Evolutionary conservation across 2,113 vertebrate species (phyloP).

Genomic region (Siniperca knerii): DNA sequence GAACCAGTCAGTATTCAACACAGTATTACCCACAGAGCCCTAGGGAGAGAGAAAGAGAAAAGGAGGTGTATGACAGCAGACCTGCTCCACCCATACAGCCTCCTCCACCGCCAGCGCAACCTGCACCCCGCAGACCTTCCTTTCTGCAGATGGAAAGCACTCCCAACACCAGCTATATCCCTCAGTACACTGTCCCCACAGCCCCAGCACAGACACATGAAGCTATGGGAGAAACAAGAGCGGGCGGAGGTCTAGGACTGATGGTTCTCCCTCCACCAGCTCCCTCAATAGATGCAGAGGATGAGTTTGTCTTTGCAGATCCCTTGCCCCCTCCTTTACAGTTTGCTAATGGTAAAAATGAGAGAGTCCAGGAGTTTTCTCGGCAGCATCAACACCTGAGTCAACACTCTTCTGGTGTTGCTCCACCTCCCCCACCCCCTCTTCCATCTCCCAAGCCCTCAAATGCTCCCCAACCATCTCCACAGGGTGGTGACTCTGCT

Average conservation of each 20-base stretch:
- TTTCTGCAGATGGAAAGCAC: constrained; percentile 82
- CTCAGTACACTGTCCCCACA: constrained; percentile 79
- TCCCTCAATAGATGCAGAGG: constrained; percentile 91
- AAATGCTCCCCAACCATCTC: constrained; percentile 68
- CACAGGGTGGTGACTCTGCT: constrained; percentile 89
- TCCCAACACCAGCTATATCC: constrained; percentile 72
- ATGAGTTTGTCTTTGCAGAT: constrained; percentile 93
- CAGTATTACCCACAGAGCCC: constrained; percentile 74
- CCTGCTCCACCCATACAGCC: constrained; percentile 67
- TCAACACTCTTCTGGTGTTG: constrained; percentile 62
- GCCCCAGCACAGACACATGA: constrained; percentile 64
- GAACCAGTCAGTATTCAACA: constrained; percentile 75
- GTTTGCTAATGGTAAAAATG: constrained; percentile 91
- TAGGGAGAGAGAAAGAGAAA: constrained; percentile 70
- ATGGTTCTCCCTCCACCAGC: constrained; percentile 92
- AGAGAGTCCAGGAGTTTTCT: constrained; percentile 67
- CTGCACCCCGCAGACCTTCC: constrained; percentile 80
- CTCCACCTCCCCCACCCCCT: constrained; percentile 71
- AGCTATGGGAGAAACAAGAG: constrained; percentile 45
- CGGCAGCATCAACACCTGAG: constrained; percentile 66
- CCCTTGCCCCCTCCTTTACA: constrained; percentile 92
- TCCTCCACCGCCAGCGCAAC: constrained; percentile 76
- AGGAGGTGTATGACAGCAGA: constrained; percentile 77
- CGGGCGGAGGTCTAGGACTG: constrained; percentile 82
- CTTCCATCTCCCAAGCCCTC: constrained; percentile 56